A percentile compares a stretch with the other conserved stretches of the same genome.
phyloP scores from a whole-genome alignment of 2,888 invertebrate genomes.

The Choreutis nemorana region DNA sequence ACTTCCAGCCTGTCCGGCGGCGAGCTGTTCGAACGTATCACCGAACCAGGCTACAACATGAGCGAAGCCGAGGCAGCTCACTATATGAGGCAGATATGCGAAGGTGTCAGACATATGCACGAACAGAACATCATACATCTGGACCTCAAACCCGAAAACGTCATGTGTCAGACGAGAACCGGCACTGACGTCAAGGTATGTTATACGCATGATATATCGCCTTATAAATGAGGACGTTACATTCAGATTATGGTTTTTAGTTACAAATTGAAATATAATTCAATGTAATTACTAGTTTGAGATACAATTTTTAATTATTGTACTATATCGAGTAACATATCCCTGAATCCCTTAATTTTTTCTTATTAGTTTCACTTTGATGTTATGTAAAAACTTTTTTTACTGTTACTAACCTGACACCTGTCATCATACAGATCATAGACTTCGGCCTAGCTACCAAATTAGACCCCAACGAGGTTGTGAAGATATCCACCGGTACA shows the following conservation, averaged over 20 bases:
- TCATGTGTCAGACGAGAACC: slow-evolving; percentile 97
- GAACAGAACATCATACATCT: slow-evolving; percentile 99
- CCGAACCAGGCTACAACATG: slow-evolving; percentile 98
- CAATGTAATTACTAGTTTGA: not conserved
- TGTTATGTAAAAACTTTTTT: too few species aligned
- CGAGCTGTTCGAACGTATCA: slow-evolving; percentile 98
- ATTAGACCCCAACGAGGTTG: slow-evolving; percentile 96
- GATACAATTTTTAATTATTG: not conserved
- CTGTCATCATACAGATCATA: too few species aligned
- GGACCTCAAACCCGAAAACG: slow-evolving; percentile 97
- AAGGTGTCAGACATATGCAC: slow-evolving; percentile 98
- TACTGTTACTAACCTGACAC: too few species aligned
- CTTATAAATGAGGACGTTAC: not conserved
- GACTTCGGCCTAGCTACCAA: slow-evolving; percentile 99
- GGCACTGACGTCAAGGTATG: slow-evolving; percentile 90
- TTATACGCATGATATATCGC: not conserved
- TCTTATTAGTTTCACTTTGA: too few species aligned
- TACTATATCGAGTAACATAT: too few species aligned
- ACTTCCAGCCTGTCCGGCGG: slow-evolving; percentile 90
- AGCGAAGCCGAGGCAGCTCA: slow-evolving; percentile 99
- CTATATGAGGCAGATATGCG: slow-evolving; percentile 98
- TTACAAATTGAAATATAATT: not conserved
- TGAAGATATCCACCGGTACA: slow-evolving; percentile 98
- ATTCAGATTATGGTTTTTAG: not conserved
- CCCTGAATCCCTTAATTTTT: too few species aligned